These are phyloP conservation scores for Muntiacus muntjak DNA, from an alignment of 2,113 vertebrate species.

Conservation along the genomic window DNA sequence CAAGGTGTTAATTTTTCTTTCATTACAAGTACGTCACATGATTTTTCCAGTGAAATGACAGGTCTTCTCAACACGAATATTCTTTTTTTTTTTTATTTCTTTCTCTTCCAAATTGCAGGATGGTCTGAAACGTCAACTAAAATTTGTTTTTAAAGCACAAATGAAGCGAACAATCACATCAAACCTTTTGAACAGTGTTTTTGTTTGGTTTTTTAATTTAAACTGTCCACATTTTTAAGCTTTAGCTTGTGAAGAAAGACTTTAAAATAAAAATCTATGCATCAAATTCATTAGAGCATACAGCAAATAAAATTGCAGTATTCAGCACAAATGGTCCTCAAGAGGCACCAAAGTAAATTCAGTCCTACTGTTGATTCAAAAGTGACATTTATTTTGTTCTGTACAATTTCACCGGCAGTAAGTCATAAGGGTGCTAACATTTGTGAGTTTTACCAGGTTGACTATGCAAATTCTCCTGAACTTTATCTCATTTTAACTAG, in stretches of 20 bases:
- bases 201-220: not conserved
- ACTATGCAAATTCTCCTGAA: slow-evolving; percentile 48
- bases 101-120: not conserved
- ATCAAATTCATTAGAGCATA: slow-evolving; percentile 39
- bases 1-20: not conserved
- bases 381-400: slow-evolving; percentile 66
- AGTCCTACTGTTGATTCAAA: slow-evolving; percentile 55
- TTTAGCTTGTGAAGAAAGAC: not conserved
- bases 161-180: not conserved
- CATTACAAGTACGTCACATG: not conserved
- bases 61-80: not conserved
- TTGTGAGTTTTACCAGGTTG: slow-evolving; percentile 64
- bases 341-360: slow-evolving; percentile 48
- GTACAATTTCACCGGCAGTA: slow-evolving; percentile 53
- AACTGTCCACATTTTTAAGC: not conserved
- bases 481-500: slow-evolving; percentile 32
- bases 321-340: slow-evolving; percentile 43
- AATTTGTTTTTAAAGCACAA: not conserved
- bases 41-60: not conserved
- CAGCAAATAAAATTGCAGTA: slow-evolving; percentile 56
- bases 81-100: not conserved
- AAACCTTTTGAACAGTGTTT: not conserved
- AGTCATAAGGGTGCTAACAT: slow-evolving; percentile 36
- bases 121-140: not conserved
- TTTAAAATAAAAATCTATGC: slow-evolving; percentile 25